Percentiles rank a stretch among this genome's conserved stretches.
Conservation (phyloP, 2,888 invertebrate species). For the Helobdella robusta region DNA sequence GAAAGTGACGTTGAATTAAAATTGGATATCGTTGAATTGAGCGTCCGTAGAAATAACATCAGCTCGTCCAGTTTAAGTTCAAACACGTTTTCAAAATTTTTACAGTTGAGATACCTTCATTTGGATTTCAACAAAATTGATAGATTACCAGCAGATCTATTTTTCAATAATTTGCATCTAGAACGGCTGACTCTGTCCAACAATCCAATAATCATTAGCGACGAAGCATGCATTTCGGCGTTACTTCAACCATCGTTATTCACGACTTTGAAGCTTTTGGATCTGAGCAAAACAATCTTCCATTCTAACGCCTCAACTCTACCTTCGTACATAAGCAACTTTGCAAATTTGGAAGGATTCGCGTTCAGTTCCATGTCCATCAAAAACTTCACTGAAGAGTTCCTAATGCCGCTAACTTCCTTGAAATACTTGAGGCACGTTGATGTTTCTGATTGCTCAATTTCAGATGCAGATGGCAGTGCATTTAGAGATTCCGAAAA, state of each 20-base stretch:
- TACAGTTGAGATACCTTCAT: slow-evolving; percentile 8
- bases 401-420: slow-evolving; percentile 8
- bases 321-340: slow-evolving; percentile 18
- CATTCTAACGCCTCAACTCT: neutral
- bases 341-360: slow-evolving; percentile 18
- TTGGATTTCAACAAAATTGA: slow-evolving; percentile 21
- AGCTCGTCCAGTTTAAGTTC: neutral
- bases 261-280: slow-evolving; percentile 17
- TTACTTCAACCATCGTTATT: neutral
- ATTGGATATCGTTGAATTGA: slow-evolving; percentile 6
- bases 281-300: slow-evolving; percentile 16
- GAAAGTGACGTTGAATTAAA: neutral
- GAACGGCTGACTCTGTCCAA: slow-evolving; percentile 21
- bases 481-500: slow-evolving; percentile 16
- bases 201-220: slow-evolving; percentile 21
- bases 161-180: slow-evolving; percentile 13
- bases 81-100: slow-evolving; percentile 6
- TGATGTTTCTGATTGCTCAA: slow-evolving; percentile 20
- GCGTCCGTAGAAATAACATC: slow-evolving; percentile 18
- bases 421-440: slow-evolving; percentile 11
- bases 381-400: slow-evolving; percentile 13
- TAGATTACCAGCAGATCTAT: slow-evolving; percentile 2
- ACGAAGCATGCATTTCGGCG: neutral
- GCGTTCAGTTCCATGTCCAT: slow-evolving; percentile 7
- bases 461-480: slow-evolving; percentile 6